Evolutionary conservation across 2,888 invertebrate species (phyloP).

Genomic region (Mantis religiosa): DNA sequence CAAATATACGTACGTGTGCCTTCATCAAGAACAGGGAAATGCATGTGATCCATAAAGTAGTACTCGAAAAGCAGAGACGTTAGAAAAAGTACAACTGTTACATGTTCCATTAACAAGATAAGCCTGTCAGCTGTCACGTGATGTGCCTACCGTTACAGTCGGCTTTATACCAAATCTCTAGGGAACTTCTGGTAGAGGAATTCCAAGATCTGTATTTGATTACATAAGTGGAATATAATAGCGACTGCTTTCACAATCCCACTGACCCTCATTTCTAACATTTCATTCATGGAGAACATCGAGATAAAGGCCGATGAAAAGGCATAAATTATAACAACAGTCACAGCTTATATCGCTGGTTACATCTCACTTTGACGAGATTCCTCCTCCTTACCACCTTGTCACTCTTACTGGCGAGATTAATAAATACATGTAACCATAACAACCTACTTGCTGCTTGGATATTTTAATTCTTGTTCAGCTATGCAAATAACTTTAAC

Average conservation of each 20-base stretch:
- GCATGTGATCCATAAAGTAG: no score
- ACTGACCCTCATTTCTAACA: not conserved
- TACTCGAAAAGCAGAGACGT: not conserved
- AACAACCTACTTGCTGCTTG: no score
- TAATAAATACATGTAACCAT: no score
- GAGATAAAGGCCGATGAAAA: not conserved
- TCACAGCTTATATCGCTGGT: not conserved
- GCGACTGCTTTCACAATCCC: not conserved
- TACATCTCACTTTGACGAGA: conserved; percentile 11
- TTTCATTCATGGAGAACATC: not conserved
- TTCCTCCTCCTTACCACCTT: not conserved
- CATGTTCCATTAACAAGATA: not conserved
- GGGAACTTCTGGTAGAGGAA: not conserved
- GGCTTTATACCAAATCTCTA: not conserved
- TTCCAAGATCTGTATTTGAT: not conserved
- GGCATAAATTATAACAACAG: not conserved
- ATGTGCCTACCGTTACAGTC: not conserved
- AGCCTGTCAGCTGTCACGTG: not conserved
- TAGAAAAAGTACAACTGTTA: not conserved
- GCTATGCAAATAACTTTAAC: no score
- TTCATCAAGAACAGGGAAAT: no score
- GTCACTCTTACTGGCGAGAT: no score
- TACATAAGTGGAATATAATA: conserved; percentile 1
- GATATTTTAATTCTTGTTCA: no score
- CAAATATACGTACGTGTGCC: no score